These are phyloP conservation scores for Leptatherina wallacei DNA, from an alignment of 2,797 vertebrate species.

Conservation along the genomic window DNA sequence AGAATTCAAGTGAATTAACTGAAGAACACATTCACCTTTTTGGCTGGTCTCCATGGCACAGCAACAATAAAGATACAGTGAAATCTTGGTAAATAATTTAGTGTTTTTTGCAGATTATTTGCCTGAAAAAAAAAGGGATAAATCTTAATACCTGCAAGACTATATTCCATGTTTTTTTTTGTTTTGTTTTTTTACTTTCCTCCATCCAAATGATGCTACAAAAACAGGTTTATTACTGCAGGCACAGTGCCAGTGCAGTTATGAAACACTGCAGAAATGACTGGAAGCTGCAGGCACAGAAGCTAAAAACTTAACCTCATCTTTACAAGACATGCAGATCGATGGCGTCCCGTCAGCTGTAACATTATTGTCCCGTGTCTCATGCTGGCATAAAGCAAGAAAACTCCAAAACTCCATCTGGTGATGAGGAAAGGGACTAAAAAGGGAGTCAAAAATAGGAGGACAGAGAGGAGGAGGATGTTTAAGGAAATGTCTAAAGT, in stretches of 20 bases:
- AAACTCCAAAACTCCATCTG: not conserved
- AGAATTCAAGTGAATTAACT: constrained; percentile 43
- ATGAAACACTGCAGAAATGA: constrained; percentile 18
- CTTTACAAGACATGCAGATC: constrained; percentile 29
- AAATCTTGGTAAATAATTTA: constrained; percentile 14
- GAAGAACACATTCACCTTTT: constrained; percentile 60
- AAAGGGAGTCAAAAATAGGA: not conserved
- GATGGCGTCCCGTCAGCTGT: not conserved
- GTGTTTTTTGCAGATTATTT: constrained; percentile 21
- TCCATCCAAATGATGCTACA: constrained; percentile 39
- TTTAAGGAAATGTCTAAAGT: not conserved
- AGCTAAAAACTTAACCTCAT: constrained; percentile 35
- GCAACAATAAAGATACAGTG: constrained; percentile 19
- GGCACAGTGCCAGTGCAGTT: constrained; percentile 12
- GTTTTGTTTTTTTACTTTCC: not conserved
- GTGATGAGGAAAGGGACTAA: not conserved
- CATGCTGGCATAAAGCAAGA: constrained; percentile 11
- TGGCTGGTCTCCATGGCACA: constrained; percentile 72
- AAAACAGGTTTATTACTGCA: constrained; percentile 15
- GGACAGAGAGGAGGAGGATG: not conserved
- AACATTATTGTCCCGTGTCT: constrained; percentile 19
- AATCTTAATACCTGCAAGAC: constrained; percentile 30
- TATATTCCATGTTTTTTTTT: not conserved
- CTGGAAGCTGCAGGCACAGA: constrained; percentile 51
- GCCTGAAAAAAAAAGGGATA: constrained; percentile 21